Base-by-base conservation (phyloP, 2,888 invertebrate species). In the Strigamia crassipes region DNA sequence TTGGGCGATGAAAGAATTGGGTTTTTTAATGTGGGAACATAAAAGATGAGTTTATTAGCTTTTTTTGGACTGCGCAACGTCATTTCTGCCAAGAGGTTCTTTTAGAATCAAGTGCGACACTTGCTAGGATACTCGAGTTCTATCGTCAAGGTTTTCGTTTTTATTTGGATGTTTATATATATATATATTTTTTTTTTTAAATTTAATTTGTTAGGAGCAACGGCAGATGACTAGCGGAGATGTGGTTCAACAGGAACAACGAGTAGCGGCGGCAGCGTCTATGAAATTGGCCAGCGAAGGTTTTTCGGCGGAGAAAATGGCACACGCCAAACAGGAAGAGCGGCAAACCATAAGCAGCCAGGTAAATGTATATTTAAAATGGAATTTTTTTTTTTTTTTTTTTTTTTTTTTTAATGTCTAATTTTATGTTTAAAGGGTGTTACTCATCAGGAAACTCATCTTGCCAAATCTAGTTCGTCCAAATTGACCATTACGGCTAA, bases 211-310 rank as follows among this genome's bases (percentile, higher is more conserved):
- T 77, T 23, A 96, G 95, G 94, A 95, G 89, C 94, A 94, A 85
- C 91, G 94, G 86, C 93, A 93, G 81, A 88, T 96, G 84, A 94
- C 94, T 88, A 92, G 94, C 82, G 94, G 94, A 82, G 96, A 96
- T 87, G 90, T 95, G 81, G 92, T 93, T 81, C 94, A 95, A 86
- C 94, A 95, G 87, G 94, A 95, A 87, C 93, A 93, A 85, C 94
- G 94, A 87, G 94, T 94, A 87, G 92, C 95, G 89, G 93, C 94
- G 82, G 93, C 94, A 78, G 92, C 94, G 66, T 93, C 93, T 87
- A 93, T 95, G 89, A 93, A 94, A 88, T 90, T 96, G 82, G 94
- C 94, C 85, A 94, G 95, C 80, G 95, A 94, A 86, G 93, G 93
- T 61, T 96, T 94, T 88, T 94, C 94, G 85, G 93, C 94, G 13